phyloP scores from a whole-genome alignment of 2,888 invertebrate species.

The Lordiphosa andalusiaca region DNA sequence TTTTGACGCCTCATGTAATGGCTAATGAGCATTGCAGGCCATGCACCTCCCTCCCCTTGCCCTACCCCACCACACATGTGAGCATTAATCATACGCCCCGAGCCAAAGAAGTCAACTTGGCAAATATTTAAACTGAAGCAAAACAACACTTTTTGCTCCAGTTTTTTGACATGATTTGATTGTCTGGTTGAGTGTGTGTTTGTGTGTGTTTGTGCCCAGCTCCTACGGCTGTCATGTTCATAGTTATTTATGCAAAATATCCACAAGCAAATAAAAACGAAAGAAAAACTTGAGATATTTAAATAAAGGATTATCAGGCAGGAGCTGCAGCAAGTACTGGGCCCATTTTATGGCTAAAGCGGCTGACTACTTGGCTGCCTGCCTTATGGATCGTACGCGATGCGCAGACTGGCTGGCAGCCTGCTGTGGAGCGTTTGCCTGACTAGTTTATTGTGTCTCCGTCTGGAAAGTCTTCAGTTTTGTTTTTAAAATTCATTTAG shows the following conservation, averaged over 20 bases:
- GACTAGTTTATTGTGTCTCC: conserved; percentile 48
- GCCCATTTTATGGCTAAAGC: too few relatives aligned
- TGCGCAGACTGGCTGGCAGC: conserved; percentile 29
- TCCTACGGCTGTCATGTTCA: conserved; percentile 23
- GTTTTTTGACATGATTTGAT: conserved; percentile 34
- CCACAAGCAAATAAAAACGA: conserved; percentile 64
- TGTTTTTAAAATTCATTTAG: conserved; percentile 63
- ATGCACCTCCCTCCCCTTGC: conserved; percentile 23
- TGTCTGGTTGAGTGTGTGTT: conserved; percentile 22
- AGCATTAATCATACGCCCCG: conserved; percentile 32
- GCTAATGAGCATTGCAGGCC: conserved; percentile 44
- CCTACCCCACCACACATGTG: too few relatives aligned
- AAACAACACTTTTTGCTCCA: conserved; percentile 7
- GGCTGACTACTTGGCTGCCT: conserved; percentile 29
- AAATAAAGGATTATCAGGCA: conserved; percentile 67
- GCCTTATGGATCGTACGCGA: conserved; percentile 3
- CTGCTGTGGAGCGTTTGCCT: conserved; percentile 28
- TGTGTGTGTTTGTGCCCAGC: conserved; percentile 15
- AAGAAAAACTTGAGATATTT: conserved; percentile 55
- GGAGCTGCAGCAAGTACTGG: conserved; percentile 16
- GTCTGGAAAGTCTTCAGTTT: conserved; percentile 17
- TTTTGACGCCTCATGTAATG: conserved; percentile 37
- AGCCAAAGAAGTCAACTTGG: conserved; percentile 36
- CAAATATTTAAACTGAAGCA: conserved; percentile 39
- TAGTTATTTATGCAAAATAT: conserved; percentile 71